Evolutionary conservation across 2,113 vertebrate species (phyloP).

Genomic region (Spermophilus dauricus): DNA sequence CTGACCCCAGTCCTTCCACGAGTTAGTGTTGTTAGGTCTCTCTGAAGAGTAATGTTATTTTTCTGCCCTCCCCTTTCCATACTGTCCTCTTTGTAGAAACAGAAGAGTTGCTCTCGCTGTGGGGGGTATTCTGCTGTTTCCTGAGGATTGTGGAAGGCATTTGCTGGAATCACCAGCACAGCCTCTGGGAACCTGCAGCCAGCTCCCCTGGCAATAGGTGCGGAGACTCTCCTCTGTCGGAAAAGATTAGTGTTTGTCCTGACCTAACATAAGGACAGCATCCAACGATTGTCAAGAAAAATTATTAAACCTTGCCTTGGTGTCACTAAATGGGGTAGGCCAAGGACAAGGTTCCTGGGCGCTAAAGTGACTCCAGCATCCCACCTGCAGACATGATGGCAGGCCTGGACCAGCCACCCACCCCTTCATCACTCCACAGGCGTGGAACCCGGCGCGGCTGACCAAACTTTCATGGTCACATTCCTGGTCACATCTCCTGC

Average conservation of each 20-base stretch:
- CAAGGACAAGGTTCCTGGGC: neutral
- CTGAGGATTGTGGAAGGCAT: neutral
- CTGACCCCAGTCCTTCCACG: neutral
- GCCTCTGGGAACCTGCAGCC: neutral
- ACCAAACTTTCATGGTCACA: neutral
- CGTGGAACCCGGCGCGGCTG: no score
- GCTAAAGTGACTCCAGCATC: fast-evolving
- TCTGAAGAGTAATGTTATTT: neutral
- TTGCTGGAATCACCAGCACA: fast-evolving
- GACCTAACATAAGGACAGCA: neutral
- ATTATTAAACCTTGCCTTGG: neutral
- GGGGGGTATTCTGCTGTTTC: neutral
- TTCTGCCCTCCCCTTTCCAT: fast-evolving
- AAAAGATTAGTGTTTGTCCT: neutral
- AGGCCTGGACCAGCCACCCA: no score
- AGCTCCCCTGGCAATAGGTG: neutral
- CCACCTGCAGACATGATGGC: no score
- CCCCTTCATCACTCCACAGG: fast-evolving
- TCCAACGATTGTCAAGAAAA: neutral
- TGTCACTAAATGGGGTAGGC: no score
- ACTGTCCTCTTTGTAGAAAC: neutral
- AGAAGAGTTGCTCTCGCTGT: no score
- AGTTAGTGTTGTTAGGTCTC: neutral
- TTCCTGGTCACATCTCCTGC: neutral
- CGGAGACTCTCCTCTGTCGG: neutral